Conservation (phyloP, 1,140 invertebrate genomes). For the Panagrolaimus sp. region DNA sequence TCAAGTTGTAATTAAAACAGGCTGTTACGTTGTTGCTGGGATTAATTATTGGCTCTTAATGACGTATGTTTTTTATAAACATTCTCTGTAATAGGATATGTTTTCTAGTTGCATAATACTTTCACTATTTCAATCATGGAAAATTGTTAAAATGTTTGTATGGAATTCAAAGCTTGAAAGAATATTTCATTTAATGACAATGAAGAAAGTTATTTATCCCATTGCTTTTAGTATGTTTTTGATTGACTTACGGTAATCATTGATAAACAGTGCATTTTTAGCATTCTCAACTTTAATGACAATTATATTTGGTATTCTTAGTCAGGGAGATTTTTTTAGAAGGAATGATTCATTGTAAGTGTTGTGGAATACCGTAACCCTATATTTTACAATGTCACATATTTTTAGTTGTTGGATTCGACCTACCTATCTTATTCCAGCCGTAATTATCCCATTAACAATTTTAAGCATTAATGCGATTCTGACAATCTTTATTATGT, state of each 20-base stretch:
- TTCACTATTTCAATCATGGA: slow-evolving; percentile 1
- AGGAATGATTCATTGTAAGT: slow-evolving; percentile 24
- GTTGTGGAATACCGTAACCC: no score
- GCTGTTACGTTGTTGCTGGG: neutral
- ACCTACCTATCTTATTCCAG: slow-evolving; percentile 21
- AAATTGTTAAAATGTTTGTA: neutral
- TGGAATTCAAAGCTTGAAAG: slow-evolving; percentile 10
- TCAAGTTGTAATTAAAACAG: neutral
- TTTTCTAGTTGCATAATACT: neutral
- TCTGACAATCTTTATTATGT: slow-evolving; percentile 22
- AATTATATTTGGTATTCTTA: neutral
- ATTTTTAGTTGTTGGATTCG: slow-evolving; percentile 30
- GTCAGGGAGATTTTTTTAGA: slow-evolving; percentile 23
- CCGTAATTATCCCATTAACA: slow-evolving; percentile 28
- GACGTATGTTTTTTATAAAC: neutral
- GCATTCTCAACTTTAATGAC: slow-evolving; percentile 11
- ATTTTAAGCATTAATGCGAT: slow-evolving; percentile 27
- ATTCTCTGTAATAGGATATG: no score
- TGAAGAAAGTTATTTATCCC: slow-evolving; percentile 27
- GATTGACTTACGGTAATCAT: slow-evolving; percentile 14
- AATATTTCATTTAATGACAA: slow-evolving; percentile 18
- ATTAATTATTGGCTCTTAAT: neutral
- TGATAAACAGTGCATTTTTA: neutral
- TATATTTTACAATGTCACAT: no score
- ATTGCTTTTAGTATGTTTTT: slow-evolving; percentile 12